These are phyloP conservation scores for Acanthosepion lycidas DNA, from an alignment of 2,888 invertebrate genomes.

Conservation along the genomic window DNA sequence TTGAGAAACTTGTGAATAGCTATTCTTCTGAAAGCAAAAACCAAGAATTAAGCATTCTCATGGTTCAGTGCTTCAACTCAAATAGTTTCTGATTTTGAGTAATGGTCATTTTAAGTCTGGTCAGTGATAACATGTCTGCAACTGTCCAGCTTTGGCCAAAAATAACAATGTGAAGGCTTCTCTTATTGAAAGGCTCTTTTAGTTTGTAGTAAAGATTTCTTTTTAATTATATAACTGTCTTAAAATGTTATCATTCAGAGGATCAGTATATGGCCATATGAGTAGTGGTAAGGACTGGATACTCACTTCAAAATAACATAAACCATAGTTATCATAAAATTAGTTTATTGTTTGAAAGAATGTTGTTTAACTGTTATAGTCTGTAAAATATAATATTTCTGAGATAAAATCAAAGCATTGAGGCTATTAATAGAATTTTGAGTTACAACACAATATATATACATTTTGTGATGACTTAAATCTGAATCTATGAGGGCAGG, in stretches of 20 bases:
- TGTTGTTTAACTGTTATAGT: neutral
- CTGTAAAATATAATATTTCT: neutral
- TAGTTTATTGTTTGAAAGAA: neutral
- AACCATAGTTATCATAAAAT: neutral
- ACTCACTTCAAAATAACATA: neutral
- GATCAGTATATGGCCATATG: neutral
- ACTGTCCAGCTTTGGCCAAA: neutral
- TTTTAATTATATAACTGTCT: neutral
- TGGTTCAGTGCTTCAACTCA: neutral
- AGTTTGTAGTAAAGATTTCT: neutral
- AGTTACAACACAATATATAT: neutral
- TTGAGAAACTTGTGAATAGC: neutral
- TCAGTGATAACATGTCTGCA: neutral
- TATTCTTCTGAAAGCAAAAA: constrained; percentile 10
- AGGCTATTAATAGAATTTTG: neutral
- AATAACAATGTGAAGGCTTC: neutral
- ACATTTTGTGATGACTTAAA: too few species aligned
- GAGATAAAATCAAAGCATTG: neutral
- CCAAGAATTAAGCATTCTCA: neutral
- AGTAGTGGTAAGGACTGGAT: neutral
- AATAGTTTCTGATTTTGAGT: neutral
- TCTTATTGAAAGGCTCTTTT: neutral
- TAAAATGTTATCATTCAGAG: neutral
- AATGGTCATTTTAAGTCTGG: neutral
- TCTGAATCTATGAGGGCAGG: too few species aligned